Conservation (phyloP, 2,113 vertebrate genomes). For the Willisornis vidua region DNA sequence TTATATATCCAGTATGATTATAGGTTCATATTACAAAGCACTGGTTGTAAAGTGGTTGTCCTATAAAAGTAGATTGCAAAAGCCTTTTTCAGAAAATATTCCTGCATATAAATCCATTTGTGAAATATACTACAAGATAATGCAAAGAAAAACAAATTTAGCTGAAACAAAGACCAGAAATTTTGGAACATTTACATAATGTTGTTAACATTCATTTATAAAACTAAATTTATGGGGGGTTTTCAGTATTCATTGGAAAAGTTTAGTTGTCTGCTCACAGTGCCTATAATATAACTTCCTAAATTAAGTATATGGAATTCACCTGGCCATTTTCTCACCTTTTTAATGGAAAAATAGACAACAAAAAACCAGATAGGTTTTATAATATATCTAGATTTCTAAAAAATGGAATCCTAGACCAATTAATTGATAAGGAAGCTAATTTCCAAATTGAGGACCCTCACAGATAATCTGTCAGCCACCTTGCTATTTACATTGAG, state of each 20-base stretch:
- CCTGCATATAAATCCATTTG: background rate
- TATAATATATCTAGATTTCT: background rate
- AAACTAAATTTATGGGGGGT: rapidly evolving
- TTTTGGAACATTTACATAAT: background rate
- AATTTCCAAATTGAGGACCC: background rate
- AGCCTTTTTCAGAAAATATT: background rate
- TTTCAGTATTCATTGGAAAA: background rate
- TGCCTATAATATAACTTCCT: background rate
- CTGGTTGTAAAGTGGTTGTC: background rate
- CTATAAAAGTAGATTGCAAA: background rate
- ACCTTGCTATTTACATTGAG: background rate
- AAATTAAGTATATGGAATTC: background rate
- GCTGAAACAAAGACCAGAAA: background rate
- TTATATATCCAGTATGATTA: background rate
- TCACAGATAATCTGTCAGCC: background rate
- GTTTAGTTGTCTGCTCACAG: background rate
- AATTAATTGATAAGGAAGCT: slow-evolving; percentile 12
- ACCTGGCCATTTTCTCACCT: background rate
- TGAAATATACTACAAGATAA: background rate
- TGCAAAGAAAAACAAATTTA: background rate
- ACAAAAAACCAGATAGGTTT: background rate
- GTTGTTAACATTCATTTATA: background rate
- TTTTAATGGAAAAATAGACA: background rate
- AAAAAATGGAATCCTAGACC: background rate
- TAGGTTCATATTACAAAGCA: background rate